These are phyloP conservation scores for Chionis minor DNA, from an alignment of 2,113 vertebrate genomes.

Conservation along the genomic window DNA sequence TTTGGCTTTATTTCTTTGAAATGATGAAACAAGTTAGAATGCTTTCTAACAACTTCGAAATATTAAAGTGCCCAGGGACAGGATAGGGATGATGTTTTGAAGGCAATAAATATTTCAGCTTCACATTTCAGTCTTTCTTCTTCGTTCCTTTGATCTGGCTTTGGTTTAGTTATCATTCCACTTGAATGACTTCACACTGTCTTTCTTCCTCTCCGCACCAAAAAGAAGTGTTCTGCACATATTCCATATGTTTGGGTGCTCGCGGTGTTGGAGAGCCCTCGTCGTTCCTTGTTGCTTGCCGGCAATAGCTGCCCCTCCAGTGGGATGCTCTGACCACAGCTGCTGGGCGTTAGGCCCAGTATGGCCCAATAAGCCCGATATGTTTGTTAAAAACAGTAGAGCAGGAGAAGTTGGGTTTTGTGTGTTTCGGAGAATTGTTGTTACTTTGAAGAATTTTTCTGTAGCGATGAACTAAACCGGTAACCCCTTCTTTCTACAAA, in stretches of 20 bases:
- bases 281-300: neutral
- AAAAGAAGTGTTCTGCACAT: constrained; percentile 39
- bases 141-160: constrained; percentile 87
- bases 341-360: neutral
- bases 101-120: constrained; percentile 91
- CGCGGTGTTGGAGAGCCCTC: neutral
- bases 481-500: neutral
- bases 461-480: neutral
- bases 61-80: constrained; percentile 76
- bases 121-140: constrained; percentile 87
- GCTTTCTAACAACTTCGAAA: constrained; percentile 72
- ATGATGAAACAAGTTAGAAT: constrained; percentile 69
- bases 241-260: constrained; percentile 29
- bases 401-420: neutral
- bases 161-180: constrained; percentile 91
- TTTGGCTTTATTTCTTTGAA: constrained; percentile 65
- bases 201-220: constrained; percentile 72
- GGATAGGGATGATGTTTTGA: constrained; percentile 82
- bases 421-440: neutral
- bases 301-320: neutral
- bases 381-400: neutral
- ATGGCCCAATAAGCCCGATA: no score
- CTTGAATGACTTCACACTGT: constrained; percentile 82
- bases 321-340: neutral
- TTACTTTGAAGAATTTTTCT: neutral